phyloP scores from a whole-genome alignment of 2,113 vertebrate species.

The Agelaius tricolor region DNA sequence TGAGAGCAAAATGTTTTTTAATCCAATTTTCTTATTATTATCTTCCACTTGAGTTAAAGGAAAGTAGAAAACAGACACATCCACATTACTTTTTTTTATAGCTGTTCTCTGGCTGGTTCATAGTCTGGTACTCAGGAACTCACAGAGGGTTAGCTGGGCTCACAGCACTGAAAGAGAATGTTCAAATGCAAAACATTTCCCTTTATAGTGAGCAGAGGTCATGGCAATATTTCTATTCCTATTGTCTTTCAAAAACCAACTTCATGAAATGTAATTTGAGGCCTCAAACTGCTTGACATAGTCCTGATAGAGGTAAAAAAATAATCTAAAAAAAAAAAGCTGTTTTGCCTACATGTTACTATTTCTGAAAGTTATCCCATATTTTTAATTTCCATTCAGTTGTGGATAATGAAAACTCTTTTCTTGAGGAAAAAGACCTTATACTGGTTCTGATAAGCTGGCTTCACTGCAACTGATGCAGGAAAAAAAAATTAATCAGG shows the following conservation, averaged over 20 bases:
- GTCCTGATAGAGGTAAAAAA: not conserved
- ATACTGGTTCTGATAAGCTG: not conserved
- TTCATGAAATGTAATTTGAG: not conserved
- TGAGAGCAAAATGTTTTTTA: not conserved
- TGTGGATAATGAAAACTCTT: not conserved
- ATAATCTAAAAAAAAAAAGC: not conserved
- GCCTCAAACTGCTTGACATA: not conserved
- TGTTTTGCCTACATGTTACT: not conserved
- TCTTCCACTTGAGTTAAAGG: not conserved
- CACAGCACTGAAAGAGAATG: not conserved
- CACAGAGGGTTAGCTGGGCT: not conserved
- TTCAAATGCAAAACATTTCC: slow-evolving; percentile 26
- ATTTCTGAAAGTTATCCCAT: not conserved
- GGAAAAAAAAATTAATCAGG: not conserved
- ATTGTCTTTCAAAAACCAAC: not conserved
- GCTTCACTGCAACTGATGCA: not conserved
- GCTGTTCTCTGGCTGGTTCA: not conserved
- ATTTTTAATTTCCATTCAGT: not conserved
- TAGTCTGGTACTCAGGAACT: not conserved
- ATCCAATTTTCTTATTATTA: not conserved
- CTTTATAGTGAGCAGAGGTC: not conserved
- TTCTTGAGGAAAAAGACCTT: not conserved
- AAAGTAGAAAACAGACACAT: slow-evolving; percentile 18
- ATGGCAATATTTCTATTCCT: slow-evolving; percentile 1
- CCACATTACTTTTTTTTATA: not conserved